Evolutionary conservation across 1,140 invertebrate species (phyloP).

Genomic region (Bacillus rossius): DNA sequence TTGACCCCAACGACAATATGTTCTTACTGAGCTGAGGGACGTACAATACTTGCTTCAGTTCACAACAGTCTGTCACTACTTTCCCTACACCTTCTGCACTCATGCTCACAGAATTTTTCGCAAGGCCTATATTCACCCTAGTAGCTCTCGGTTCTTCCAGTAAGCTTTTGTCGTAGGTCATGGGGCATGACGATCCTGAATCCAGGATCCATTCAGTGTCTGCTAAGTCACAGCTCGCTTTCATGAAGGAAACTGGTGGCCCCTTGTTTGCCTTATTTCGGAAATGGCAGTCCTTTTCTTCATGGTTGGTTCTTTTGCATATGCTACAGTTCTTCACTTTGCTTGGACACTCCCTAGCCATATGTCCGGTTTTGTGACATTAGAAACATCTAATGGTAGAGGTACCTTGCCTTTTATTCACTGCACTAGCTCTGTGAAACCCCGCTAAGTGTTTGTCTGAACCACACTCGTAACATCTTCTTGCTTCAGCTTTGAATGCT

Average conservation of each 20-base stretch:
- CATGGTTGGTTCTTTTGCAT: constrained; percentile 1
- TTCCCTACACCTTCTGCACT: background rate
- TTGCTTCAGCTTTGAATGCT: background rate
- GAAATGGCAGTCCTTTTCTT: background rate
- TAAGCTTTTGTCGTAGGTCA: background rate
- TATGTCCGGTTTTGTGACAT: background rate
- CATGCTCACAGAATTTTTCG: background rate
- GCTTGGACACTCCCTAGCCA: background rate
- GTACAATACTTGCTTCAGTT: background rate
- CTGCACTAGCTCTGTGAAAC: background rate
- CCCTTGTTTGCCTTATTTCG: background rate
- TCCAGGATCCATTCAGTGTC: constrained; percentile 3
- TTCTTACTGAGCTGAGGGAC: background rate
- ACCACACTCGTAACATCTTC: too few species aligned
- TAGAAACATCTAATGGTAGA: background rate
- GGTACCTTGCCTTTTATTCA: background rate
- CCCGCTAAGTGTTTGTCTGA: too few species aligned
- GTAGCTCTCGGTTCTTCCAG: background rate
- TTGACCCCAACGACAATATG: too few species aligned
- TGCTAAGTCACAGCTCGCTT: background rate
- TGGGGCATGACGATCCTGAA: background rate
- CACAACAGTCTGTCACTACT: background rate
- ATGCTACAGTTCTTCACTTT: background rate
- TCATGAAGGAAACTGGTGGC: background rate
- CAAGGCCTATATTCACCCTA: background rate